phyloP scores from a whole-genome alignment of 2,113 vertebrate genomes.

The Struthio camelus region DNA sequence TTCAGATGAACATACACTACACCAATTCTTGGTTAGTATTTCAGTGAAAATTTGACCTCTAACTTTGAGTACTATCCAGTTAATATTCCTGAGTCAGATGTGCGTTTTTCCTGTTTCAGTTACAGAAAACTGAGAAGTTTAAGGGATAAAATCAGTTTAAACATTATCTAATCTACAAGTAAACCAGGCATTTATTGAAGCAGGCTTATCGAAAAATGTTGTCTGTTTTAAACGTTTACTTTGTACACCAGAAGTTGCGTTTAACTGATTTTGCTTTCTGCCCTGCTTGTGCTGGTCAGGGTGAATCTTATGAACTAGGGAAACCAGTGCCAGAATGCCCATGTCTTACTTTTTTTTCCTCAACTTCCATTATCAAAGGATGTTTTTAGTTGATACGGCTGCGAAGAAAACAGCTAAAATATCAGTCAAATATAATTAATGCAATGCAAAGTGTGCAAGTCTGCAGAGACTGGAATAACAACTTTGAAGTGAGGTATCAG shows the following conservation, averaged over 20 bases:
- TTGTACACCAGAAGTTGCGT: neutral
- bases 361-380: neutral
- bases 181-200: neutral
- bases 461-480: neutral
- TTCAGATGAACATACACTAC: neutral
- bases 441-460: neutral
- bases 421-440: neutral
- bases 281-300: neutral
- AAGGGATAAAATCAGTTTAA: neutral
- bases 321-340: neutral
- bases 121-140: neutral
- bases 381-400: neutral
- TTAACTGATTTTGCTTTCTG: neutral
- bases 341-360: neutral
- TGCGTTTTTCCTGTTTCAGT: neutral
- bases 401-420: neutral
- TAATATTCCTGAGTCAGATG: neutral
- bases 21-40: neutral
- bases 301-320: neutral
- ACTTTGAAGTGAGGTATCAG: neutral
- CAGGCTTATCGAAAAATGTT: neutral
- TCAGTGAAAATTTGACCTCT: neutral
- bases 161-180: neutral
- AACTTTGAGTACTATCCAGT: neutral
- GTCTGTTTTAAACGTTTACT: neutral